Conservation (phyloP, 1,140 invertebrate genomes). For the Drosophila grimshawi region DNA sequence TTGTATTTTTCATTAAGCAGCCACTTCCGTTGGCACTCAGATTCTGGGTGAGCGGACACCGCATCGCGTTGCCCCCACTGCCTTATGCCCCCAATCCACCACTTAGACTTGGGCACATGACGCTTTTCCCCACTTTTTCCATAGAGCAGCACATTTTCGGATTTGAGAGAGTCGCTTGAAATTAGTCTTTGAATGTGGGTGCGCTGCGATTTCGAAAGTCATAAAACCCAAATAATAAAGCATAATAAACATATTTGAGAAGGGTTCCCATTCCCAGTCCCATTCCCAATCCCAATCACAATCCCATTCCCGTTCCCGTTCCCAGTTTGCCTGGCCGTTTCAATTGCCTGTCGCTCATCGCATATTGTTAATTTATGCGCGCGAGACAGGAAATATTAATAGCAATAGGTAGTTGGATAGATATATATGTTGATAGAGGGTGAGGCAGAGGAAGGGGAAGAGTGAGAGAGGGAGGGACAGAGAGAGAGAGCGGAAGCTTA, state of each 20-base stretch:
- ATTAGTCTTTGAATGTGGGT: slow-evolving; percentile 53
- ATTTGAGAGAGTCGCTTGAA: slow-evolving; percentile 14
- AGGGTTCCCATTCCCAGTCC: slow-evolving; percentile 52
- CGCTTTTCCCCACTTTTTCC: slow-evolving; percentile 34
- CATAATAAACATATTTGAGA: slow-evolving; percentile 55
- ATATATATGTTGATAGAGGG: slow-evolving; percentile 7
- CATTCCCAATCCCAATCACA: too few relatives aligned
- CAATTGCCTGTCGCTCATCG: slow-evolving; percentile 19
- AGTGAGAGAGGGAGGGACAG: slow-evolving; percentile 8
- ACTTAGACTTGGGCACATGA: neutral
- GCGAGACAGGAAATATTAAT: slow-evolving; percentile 80
- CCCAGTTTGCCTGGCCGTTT: neutral
- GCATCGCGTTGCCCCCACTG: neutral
- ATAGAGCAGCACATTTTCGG: neutral
- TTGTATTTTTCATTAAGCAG: slow-evolving; percentile 46
- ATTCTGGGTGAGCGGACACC: slow-evolving; percentile 36
- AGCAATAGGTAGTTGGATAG: slow-evolving; percentile 43
- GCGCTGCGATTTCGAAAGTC: slow-evolving; percentile 53
- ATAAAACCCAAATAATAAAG: slow-evolving; percentile 51
- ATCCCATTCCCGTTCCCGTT: too few relatives aligned
- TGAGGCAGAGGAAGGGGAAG: slow-evolving; percentile 5
- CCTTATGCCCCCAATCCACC: neutral
- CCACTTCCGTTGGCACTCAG: slow-evolving; percentile 53
- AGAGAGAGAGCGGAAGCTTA: slow-evolving; percentile 50
- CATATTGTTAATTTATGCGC: slow-evolving; percentile 72